These are phyloP conservation scores for human DNA, from an alignment of 2,113 vertebrate genomes.

Conservation along the genomic window GRCh38 chr16:86335501-86336000, in stretches of 20 bases:
- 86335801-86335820: not conserved
- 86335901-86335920: not conserved
- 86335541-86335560: not conserved
- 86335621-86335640: too few relatives aligned
- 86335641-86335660: too few relatives aligned
- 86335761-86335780: not conserved
- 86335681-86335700: not conserved
- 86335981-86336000: conserved; percentile 75
- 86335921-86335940: not conserved
- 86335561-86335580: too few relatives aligned
- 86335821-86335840: not conserved
- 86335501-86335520: not conserved
- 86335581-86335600: too few relatives aligned
- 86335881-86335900: not conserved
- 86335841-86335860: not conserved
- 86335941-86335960: not conserved
- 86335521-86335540: not conserved
- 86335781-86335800: not conserved
- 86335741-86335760: not conserved
- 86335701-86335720: not conserved
- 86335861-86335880: not conserved
- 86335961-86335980: conserved; percentile 41
- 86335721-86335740: not conserved
- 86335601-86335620: not conserved
- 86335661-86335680: not conserved